A percentile compares a stretch with the other conserved stretches of the same genome.
phyloP scores from a whole-genome alignment of 37 sponge, comb jelly and placozoan species.

The Amphimedon queenslandica region DNA sequence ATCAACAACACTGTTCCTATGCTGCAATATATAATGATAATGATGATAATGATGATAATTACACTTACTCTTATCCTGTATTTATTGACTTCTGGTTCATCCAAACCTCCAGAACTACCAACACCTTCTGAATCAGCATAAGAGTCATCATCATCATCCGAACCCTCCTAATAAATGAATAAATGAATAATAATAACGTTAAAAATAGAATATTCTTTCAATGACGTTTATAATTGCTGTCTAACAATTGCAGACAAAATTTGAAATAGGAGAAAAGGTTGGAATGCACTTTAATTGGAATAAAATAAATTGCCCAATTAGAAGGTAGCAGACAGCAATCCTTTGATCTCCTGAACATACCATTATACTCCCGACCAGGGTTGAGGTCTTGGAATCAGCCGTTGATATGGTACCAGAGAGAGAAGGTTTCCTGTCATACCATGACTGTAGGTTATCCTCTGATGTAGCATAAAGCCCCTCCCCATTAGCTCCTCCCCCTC shows the following conservation, averaged over 20 bases:
- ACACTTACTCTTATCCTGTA: background rate
- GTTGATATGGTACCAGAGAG: conserved; percentile 25
- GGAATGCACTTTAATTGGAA: too few species aligned
- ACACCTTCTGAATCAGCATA: background rate
- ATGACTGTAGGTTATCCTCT: conserved; percentile 2
- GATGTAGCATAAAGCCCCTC: background rate
- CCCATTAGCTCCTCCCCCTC: background rate
- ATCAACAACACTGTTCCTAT: conserved; percentile 57
- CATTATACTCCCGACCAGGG: conserved; percentile 30
- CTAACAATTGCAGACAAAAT: too few species aligned
- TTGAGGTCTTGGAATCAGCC: conserved; percentile 58
- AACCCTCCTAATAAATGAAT: background rate
- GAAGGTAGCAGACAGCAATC: too few species aligned
- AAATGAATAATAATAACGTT: background rate
- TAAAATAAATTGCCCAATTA: too few species aligned
- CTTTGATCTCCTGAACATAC: conserved; percentile 20
- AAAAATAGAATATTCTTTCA: background rate
- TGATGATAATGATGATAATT: background rate
- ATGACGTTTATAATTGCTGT: too few species aligned
- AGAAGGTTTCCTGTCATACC: conserved; percentile 21
- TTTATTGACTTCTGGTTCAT: background rate
- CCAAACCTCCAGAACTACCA: background rate
- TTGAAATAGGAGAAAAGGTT: too few species aligned
- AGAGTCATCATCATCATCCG: conserved; percentile 37
- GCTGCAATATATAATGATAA: conserved; percentile 12